phyloP scores from a whole-genome alignment of 2,888 invertebrate species.

The Campopleginae sp. region DNA sequence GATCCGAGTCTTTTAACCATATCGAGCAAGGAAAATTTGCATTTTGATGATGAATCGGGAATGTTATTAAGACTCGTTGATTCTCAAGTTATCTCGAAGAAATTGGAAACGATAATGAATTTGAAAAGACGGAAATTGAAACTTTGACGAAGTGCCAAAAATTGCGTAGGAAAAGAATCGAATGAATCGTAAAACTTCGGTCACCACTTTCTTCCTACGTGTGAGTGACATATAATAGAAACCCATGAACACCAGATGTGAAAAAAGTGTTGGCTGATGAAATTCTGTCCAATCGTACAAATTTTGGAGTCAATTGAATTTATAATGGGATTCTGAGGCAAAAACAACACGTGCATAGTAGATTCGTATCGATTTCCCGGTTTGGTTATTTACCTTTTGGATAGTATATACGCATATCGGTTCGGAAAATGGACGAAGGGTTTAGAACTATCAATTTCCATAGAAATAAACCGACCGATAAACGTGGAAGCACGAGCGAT shows the following conservation, averaged over 20 bases:
- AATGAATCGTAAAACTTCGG: too few relatives aligned
- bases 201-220: background rate
- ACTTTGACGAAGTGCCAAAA: background rate
- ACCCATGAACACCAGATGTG: background rate
- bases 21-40: background rate
- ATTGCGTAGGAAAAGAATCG: background rate
- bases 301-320: background rate
- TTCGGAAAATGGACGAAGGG: conserved; percentile 2
- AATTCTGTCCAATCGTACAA: background rate
- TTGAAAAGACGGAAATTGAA: background rate
- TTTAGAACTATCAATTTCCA: conserved; percentile 36
- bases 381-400: conserved; percentile 3
- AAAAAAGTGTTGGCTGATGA: background rate
- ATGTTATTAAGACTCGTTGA: background rate
- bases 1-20: background rate
- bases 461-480: conserved; percentile 60
- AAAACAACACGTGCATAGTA: background rate
- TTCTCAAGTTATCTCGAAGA: too few relatives aligned
- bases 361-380: conserved; percentile 8
- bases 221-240: background rate
- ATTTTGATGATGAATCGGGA: background rate
- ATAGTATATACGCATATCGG: conserved; percentile 20
- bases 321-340: background rate
- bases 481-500: conserved; percentile 44
- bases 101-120: background rate